A percentile compares a stretch with the other conserved stretches of the same genome.
phyloP scores from a whole-genome alignment of 2,797 vertebrate species.

The Anabas testudineus region DNA sequence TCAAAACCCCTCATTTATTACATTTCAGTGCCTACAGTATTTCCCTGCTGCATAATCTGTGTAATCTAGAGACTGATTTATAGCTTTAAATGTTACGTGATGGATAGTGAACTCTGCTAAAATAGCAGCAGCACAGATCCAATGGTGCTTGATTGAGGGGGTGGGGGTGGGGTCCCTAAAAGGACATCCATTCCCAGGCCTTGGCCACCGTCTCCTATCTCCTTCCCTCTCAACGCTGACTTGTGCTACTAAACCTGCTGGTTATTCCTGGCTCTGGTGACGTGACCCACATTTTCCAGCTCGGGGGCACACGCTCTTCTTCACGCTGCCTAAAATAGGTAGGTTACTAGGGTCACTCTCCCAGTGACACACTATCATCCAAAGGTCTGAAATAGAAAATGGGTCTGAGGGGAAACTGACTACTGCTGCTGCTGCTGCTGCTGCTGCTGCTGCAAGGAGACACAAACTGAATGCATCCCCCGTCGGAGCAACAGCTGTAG shows the following conservation, averaged over 20 bases:
- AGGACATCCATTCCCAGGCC: conserved; percentile 75
- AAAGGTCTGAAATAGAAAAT: conserved; percentile 52
- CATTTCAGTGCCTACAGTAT: neutral
- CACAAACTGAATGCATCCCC: conserved; percentile 54
- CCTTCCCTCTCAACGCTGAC: conserved; percentile 14
- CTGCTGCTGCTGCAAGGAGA: conserved; percentile 45
- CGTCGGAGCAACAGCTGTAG: conserved; percentile 4
- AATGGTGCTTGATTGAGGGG: conserved; percentile 25
- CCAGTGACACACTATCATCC: conserved; percentile 39
- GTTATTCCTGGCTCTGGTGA: conserved; percentile 75
- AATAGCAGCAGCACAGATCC: conserved; percentile 69
- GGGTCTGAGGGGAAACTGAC: neutral
- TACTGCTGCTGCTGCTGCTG: conserved; percentile 35
- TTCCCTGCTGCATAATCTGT: neutral
- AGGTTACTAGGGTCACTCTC: conserved; percentile 47
- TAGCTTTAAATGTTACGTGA: conserved; percentile 44
- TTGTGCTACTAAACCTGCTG: conserved; percentile 30
- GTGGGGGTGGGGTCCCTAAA: conserved; percentile 75
- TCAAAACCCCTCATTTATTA: conserved; percentile 4
- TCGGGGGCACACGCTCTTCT: neutral
- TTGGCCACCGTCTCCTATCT: neutral
- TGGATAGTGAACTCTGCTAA: conserved; percentile 42
- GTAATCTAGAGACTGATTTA: conserved; percentile 23
- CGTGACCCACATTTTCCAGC: conserved; percentile 72
- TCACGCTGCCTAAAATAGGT: conserved; percentile 69